Evolutionary conservation across 2,797 vertebrate genomes (phyloP), one percentile per base, ranked within the genome.

Genomic region (Gallinago nigripennis): DNA sequence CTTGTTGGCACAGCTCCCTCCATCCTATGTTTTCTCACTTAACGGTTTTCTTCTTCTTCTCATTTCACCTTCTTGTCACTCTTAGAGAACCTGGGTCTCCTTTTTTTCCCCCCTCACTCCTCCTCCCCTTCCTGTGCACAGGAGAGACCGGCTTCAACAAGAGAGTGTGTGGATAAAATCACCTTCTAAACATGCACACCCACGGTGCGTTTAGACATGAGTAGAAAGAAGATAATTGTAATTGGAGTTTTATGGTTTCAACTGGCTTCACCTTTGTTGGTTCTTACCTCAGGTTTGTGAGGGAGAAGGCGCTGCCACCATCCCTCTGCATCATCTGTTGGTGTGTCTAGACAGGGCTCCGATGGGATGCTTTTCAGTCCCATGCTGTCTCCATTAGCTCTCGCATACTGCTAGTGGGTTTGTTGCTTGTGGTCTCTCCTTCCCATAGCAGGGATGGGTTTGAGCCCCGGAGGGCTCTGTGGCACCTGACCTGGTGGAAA

Each of bases 281-380:
- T n/a, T 83, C 57, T 64, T n/a, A 24, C 21, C 0, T 0, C 58
- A 80, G 27, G 37, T 82, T 45, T 0, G 0, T 15, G 60, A 71
- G 20, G 35, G 18, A 88, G 66, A 71, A 84, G 39, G n/a, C 41
- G 18, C 18, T 6, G 3, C 18, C 41, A 15, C 19, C 4, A 13
- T 35, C 9, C 16, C 48, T 72, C 50, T 3, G 2, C 35, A 23
- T 45, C 51, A 41, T 79, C 46, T 1, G 1, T 23, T 18, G 0
- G 0, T 79, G 70, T 45, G n/a, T 78, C 66, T 31, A 72, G 54
- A n/a, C 10, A 56, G 51, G 43, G 16, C 37, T 51, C 46, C 2
- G 9, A 4, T 19, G 31, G 27, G 10, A 7, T 4, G 20, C 23
- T 68, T 82, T 77, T 64, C 68, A 39, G 25, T 63, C 12, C 60